Base-by-base conservation (phyloP, 2,888 invertebrate genomes). In the Emmelina monodactyla region DNA sequence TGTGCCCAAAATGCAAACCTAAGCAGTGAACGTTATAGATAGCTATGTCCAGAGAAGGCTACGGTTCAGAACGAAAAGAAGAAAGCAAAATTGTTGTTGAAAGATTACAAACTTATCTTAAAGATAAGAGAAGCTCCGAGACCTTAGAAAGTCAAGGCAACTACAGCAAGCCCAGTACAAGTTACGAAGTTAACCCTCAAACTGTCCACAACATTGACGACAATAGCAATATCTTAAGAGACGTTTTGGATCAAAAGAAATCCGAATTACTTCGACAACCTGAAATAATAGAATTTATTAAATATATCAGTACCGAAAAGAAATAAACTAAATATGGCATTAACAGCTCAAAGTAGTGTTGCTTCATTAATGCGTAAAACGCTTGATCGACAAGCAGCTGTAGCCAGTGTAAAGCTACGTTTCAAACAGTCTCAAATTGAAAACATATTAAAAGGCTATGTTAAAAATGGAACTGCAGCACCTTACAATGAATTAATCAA, bases 11-110 rank as follows among this genome's bases (percentile, higher is more conserved):
- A n/a, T n/a, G n/a, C n/a, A n/a, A n/a, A n/a, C n/a, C 3, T 25
- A 25, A n/a, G 25, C 25, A 10, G 11, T 25, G 11, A 46, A 59
- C 36, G 49, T 46, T 39, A 35, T 22, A 35, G 28, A 40, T 45
- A 63, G 67, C 59, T 36, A 79, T 79, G 79, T 75, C 79, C 51
- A 76, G 69, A 63, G 79, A 79, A 68, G 76, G 76, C 73, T 76
- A 76, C 71, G 67, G 56, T 58, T 55, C 67, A 39, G 78, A 78
- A 48, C 73, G 71, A 50, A 80, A 71, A 62, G 79, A 79, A 58
- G 79, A 80, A 46, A 79, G 60, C 47, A 80, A 81, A 68, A 66
- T 71, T 14, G 80, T 81, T 35, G 55, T 80, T 40, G 81, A 81
- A 45, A 68, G 67, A 59, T 59, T 81, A 39, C 81, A 81, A 41